These are phyloP conservation scores for Apostichopus parvimensis DNA, from an alignment of 35 echinoderm and acorn worm genomes.

Conservation along the genomic window DNA sequence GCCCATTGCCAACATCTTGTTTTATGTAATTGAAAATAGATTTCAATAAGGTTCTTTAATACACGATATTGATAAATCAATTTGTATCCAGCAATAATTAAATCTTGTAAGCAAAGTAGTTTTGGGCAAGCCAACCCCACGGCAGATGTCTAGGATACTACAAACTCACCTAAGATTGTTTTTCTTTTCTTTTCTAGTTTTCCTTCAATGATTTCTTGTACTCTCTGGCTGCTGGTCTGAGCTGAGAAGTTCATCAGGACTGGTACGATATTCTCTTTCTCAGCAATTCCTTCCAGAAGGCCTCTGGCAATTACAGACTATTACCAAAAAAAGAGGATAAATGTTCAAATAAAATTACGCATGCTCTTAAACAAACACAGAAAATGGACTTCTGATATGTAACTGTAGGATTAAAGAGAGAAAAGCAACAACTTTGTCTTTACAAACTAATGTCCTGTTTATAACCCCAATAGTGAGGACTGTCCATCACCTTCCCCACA, in stretches of 20 bases:
- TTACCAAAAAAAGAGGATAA: neutral
- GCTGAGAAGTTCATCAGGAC: conserved; percentile 99
- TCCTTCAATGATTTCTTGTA: conserved; percentile 95
- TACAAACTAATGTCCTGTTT: too few relatives aligned
- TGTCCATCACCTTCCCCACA: too few relatives aligned
- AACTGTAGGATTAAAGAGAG: neutral
- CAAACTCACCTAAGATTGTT: conserved; percentile 82
- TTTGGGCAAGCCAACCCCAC: too few relatives aligned
- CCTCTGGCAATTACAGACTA: conserved; percentile 96
- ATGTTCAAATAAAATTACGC: too few relatives aligned
- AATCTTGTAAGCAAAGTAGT: too few relatives aligned
- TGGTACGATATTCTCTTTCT: conserved; percentile 84
- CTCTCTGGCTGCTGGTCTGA: conserved; percentile 92
- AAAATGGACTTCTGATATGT: neutral
- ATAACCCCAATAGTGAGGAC: too few relatives aligned
- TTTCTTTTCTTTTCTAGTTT: conserved; percentile 99
- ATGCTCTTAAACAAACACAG: too few relatives aligned
- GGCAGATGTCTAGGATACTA: neutral
- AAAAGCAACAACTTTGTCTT: neutral
- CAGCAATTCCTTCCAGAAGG: conserved; percentile 76
- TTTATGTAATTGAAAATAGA: too few relatives aligned
- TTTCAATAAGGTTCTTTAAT: too few relatives aligned
- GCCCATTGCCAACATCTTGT: too few relatives aligned
- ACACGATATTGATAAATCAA: too few relatives aligned
- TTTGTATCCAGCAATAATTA: too few relatives aligned